Percentiles rank a stretch among this genome's conserved stretches.
These are phyloP conservation scores for Popillia japonica DNA, from an alignment of 1,140 invertebrate species.

Conservation along the genomic window DNA sequence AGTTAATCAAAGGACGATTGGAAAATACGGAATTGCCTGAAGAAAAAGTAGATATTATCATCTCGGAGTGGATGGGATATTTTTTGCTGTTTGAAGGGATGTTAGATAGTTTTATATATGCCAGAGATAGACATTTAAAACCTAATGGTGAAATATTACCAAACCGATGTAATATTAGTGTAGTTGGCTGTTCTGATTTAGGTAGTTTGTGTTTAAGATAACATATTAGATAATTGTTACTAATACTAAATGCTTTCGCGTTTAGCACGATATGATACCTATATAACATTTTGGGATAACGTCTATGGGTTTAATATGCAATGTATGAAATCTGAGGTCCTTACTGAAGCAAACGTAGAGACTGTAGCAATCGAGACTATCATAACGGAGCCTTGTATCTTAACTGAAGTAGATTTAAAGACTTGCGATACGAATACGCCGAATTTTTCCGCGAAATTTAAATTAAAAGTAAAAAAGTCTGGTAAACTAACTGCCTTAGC, in stretches of 20 bases:
- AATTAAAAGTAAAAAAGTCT: slow-evolving; percentile 73
- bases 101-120: slow-evolving; percentile 92
- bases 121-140: slow-evolving; percentile 88
- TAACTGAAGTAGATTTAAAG: slow-evolving; percentile 81
- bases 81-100: slow-evolving; percentile 98
- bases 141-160: slow-evolving; percentile 81
- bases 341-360: slow-evolving; percentile 90
- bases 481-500: slow-evolving; percentile 87
- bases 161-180: slow-evolving; percentile 87
- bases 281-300: slow-evolving; percentile 91
- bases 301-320: slow-evolving; percentile 99
- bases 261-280: slow-evolving; percentile 73
- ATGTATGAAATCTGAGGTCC: slow-evolving; percentile 87
- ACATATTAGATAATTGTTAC: background rate
- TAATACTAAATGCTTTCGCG: slow-evolving; percentile 31
- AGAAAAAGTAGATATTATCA: slow-evolving; percentile 93
- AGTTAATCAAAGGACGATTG: slow-evolving; percentile 80
- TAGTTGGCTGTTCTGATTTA: slow-evolving; percentile 88
- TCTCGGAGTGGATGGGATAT: slow-evolving; percentile 99
- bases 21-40: slow-evolving; percentile 86
- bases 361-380: slow-evolving; percentile 79
- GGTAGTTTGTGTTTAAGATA: slow-evolving; percentile 64
- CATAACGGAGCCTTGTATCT: slow-evolving; percentile 74
- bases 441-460: slow-evolving; percentile 82
- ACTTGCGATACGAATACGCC: slow-evolving; percentile 83